Evolutionary conservation across 2,113 vertebrate genomes (phyloP), one percentile per base, ranked within the genome.

Genomic region (Lampris incognitus): DNA sequence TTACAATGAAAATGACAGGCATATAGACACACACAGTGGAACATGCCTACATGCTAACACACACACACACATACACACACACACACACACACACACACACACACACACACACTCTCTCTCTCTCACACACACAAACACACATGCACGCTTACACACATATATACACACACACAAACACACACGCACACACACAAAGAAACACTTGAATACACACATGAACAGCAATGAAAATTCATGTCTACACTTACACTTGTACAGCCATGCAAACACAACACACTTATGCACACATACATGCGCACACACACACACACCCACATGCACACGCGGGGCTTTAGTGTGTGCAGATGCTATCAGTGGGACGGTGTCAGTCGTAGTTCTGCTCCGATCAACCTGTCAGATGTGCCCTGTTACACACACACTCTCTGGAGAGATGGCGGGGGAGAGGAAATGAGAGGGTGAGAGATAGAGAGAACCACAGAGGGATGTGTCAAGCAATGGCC

Each of bases 321-420:
- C 49, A 38, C 62, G 62, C 64, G 13, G 1, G 42, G 49, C 38
- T 66, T 51, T 52, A 41, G 51, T 9, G 66, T 2, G 61, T 61
- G 61, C 66, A 36, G 76, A 79, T 78, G 58, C 62, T 54, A 83
- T 89, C 83, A 82, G 87, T 41, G 40, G 58, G 81, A 68, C 71
- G n/a, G 65, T 85, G 84, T 79, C 81, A 76, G 73, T 55, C 37
- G n/a, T 79, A 46, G 88, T 89, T 92, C 84, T 89, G 87, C 88
- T 89, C 82, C 59, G 76, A 85, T 92, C 79, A 77, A 88, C 92
- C 73, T 83, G 88, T 91, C 91, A 74, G 90, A 82, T 83, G 70
- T 81, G 86, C 74, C 85, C 79, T 52, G 86, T 81, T 90, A 60
- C 79, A 51, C 82, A 68, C 50, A 37, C 79, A 62, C 87, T 87